These are phyloP conservation scores for Orcinus orca DNA, from an alignment of 2,113 vertebrate genomes.

Conservation along the genomic window DNA sequence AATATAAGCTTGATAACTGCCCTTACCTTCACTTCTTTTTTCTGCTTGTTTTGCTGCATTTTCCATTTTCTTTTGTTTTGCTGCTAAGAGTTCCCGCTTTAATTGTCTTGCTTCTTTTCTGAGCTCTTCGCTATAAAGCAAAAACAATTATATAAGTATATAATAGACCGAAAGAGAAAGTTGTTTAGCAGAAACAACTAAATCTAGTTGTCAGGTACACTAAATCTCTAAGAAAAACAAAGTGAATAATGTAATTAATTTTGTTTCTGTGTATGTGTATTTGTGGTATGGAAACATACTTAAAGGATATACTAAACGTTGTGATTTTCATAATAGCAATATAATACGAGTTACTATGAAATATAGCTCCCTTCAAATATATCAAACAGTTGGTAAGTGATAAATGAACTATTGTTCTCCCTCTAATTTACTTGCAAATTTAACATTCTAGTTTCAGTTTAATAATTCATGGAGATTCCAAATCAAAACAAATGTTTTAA, in stretches of 20 bases:
- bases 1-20: background rate
- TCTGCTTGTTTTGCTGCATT: slow-evolving; percentile 80
- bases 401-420: background rate
- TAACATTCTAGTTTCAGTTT: slow-evolving; percentile 21
- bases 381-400: background rate
- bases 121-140: slow-evolving; percentile 91
- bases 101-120: slow-evolving; percentile 94
- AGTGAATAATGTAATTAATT: slow-evolving; percentile 34
- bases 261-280: background rate
- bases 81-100: slow-evolving; percentile 94
- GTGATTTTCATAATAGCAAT: background rate
- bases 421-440: background rate
- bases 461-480: background rate
- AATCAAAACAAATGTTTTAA: slow-evolving; percentile 41
- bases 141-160: slow-evolving; percentile 67
- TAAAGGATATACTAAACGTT: background rate
- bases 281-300: background rate
- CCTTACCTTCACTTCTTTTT: slow-evolving; percentile 86
- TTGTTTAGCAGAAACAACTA: slow-evolving; percentile 54
- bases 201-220: slow-evolving; percentile 55
- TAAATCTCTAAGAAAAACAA: slow-evolving; percentile 63
- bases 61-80: slow-evolving; percentile 92
- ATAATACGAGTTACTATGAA: background rate
- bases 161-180: slow-evolving; percentile 58
- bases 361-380: background rate